These are phyloP conservation scores for Cremastinae sp. DNA, from an alignment of 2,888 invertebrate species.

Conservation along the genomic window DNA sequence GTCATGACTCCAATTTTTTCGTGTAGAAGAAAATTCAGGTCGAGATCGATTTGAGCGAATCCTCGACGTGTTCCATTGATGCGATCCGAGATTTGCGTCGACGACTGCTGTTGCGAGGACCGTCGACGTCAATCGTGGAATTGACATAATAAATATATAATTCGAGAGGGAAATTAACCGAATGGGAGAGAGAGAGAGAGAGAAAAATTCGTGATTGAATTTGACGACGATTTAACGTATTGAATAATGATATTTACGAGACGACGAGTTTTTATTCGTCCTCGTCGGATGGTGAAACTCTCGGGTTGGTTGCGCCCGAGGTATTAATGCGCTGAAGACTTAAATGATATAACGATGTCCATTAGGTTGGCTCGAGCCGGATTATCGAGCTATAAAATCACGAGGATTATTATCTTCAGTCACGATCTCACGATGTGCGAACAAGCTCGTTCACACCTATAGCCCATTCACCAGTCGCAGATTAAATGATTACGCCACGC, in stretches of 20 bases:
- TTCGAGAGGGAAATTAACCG: background rate
- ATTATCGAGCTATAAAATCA: conserved; percentile 52
- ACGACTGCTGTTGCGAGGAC: no score
- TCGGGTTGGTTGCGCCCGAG: no score
- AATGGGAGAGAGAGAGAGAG: background rate
- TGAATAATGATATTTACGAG: conserved; percentile 19
- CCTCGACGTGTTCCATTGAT: no score
- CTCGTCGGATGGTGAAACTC: background rate
- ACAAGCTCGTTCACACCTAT: conserved; percentile 31
- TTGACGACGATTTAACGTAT: conserved; percentile 32
- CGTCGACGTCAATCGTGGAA: no score
- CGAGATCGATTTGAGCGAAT: no score
- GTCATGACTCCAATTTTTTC: no score
- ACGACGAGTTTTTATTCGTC: conserved; percentile 3
- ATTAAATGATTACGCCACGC: conserved; percentile 32
- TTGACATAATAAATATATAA: no score
- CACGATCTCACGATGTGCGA: conserved; percentile 30
- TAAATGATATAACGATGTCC: conserved; percentile 40
- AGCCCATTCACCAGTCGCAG: conserved; percentile 1
- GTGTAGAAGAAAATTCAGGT: no score
- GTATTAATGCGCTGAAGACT: background rate
- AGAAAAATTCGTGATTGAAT: conserved; percentile 38
- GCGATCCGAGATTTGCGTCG: no score
- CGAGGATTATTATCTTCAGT: conserved; percentile 14
- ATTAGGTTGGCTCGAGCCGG: conserved; percentile 48